Evolutionary conservation across 2,888 invertebrate genomes (phyloP).

Genomic region (Sphinx pinastri): DNA sequence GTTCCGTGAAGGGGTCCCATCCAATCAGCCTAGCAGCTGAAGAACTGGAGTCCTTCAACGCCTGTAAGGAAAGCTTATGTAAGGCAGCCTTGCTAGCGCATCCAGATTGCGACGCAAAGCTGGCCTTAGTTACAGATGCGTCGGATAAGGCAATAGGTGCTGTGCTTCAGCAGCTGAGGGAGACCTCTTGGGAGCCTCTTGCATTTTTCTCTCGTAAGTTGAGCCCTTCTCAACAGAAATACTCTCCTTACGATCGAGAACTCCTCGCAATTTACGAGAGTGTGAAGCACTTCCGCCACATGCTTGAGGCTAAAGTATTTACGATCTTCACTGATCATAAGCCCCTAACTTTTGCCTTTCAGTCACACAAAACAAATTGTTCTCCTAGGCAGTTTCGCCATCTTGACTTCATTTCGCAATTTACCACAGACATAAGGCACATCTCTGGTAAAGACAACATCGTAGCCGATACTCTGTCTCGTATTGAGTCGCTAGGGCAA

Average conservation of each 20-base stretch:
- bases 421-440: constrained; percentile 54
- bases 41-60: no score
- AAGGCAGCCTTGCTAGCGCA: constrained; percentile 23
- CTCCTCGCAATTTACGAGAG: constrained; percentile 12
- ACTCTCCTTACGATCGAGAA: constrained; percentile 25
- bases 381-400: constrained; percentile 33
- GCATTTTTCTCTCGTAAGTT: constrained; percentile 28
- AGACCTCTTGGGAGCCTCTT: constrained; percentile 21
- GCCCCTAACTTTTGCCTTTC: constrained; percentile 24
- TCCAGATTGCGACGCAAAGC: constrained; percentile 5
- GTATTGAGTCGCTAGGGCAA: constrained; percentile 34
- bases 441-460: constrained; percentile 49
- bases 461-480: constrained; percentile 50
- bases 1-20: no score
- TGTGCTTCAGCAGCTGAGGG: constrained; percentile 25
- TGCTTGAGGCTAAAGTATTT: constrained; percentile 2
- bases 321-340: constrained; percentile 4
- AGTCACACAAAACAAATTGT: constrained; percentile 10
- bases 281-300: not conserved
- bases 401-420: constrained; percentile 51
- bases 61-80: constrained; percentile 25
- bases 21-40: no score
- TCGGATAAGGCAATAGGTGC: constrained; percentile 26
- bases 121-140: constrained; percentile 24
- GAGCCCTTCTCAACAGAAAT: constrained; percentile 27